Evolutionary conservation across 2,797 vertebrate genomes (phyloP), one percentile per base, ranked within the genome.

Genomic region (Melanotaenia trifasciata): DNA sequence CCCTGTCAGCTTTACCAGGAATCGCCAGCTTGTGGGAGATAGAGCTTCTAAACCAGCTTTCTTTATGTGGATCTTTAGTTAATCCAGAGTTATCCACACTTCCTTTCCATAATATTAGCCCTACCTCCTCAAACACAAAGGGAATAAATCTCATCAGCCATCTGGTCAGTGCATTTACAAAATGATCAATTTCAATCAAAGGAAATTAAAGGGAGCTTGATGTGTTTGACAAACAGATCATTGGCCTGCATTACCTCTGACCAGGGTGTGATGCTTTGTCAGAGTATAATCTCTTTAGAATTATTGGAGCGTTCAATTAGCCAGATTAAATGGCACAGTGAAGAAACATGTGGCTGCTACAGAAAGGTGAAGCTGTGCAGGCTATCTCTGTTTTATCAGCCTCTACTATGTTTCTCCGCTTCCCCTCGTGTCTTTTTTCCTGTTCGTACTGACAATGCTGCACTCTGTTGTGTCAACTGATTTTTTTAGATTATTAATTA

Each of bases 191-290:
- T 95, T 93, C 94, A 95, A 91, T 94, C 91, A 93, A 87, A 89
- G 87, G 81, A 94, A 94, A 95, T 94, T 92, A 95, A 91, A 80
- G 88, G 89, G 91, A 76, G 89, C 91, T 93, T 92, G 94, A 92
- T 93, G 91, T 93, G 93, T 95, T 94, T 93, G 90, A 94, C 94
- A 93, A 95, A 94, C 91, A 94, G 93, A 95, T 95, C 93, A 95
- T 93, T 94, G 93, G 92, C 91, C 90, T 79, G 87, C 84, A 86
- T 84, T 94, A 93, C 93, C 93, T 94, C 93, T 92, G 93, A 95
- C 93, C 94, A 83, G 57, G 74, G 75, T 89, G 87, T 91, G 92
- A 89, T 87, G 78, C 89, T 90, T 90, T 89, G 85, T 84, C 87
- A 58, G 90, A 91, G 91, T 84, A 92, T 94, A 94, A 94, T 94